Percentiles rank a stretch among this genome's conserved stretches.
These are phyloP conservation scores for Dicerorhinus sumatrensis DNA, from an alignment of 2,113 vertebrate genomes.

Conservation along the genomic window DNA sequence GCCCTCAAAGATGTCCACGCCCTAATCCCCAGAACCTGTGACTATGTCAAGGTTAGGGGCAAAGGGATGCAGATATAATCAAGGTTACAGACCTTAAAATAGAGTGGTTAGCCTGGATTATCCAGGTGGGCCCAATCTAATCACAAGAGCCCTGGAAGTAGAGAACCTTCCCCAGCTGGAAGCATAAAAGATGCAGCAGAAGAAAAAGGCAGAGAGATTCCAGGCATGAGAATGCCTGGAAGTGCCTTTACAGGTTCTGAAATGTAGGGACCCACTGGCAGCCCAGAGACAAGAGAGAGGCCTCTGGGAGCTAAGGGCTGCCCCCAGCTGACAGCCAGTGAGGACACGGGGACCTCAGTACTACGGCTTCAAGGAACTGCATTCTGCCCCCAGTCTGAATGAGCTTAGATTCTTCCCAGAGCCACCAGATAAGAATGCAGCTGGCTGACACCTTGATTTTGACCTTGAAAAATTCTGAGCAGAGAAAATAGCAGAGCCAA, in stretches of 20 bases:
- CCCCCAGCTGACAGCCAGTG: background rate
- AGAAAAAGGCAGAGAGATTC: background rate
- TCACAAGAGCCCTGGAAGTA: no score
- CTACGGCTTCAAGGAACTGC: background rate
- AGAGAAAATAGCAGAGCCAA: background rate
- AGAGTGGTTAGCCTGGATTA: background rate
- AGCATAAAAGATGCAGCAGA: background rate
- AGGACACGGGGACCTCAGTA: background rate
- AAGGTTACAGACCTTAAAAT: background rate
- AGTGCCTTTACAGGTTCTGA: background rate
- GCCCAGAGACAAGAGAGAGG: background rate
- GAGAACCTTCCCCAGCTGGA: background rate
- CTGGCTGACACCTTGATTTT: background rate
- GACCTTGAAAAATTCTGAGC: background rate
- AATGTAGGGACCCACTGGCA: fast-evolving
- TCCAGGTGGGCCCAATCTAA: background rate
- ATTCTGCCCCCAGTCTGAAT: background rate
- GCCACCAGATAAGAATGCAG: background rate
- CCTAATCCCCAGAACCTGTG: background rate
- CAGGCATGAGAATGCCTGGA: no score
- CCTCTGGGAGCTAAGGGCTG: background rate
- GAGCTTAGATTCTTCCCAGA: background rate
- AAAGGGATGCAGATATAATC: background rate
- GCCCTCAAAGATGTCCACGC: background rate
- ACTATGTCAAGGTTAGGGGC: background rate